Evolutionary conservation across 2,888 invertebrate species (phyloP), one percentile per base, ranked within the genome.

Genomic region (Ophonus ardosiacus): DNA sequence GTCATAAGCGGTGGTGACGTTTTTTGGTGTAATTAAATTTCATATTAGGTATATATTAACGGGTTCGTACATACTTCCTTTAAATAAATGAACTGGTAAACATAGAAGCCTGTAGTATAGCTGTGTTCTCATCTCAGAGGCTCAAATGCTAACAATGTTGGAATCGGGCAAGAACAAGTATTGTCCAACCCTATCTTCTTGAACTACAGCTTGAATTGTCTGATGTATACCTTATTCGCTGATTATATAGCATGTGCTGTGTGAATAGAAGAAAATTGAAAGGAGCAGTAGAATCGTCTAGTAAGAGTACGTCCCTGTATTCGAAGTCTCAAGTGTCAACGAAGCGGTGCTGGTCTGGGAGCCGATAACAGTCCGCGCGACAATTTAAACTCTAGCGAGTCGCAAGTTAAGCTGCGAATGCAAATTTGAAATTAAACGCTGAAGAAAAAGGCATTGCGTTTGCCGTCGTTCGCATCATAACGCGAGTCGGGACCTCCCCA

Each of bases 381-480:
- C 76, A 84, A 84, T 76, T 76, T 84, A 71, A 82, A 82, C 59
- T 71, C 79, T 79, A 57, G 79, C 59, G 79, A 68, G 63, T 31
- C 61, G 56, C 61, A 61, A 84, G 84, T 68, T 84, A 84, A 84
- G 84, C 84, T 84, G 74, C 84, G 84, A 84, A 84, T 84, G 84
- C 84, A 84, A 84, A 84, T 84, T 84, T 84, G 76, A 84, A 84
- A 84, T 84, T 84, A 84, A 84, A 84, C 81, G 81, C 68, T 81
- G 76, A 84, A 84, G 84, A 84, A 84, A 83, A 84, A 81, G 81
- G 81, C 57, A 65, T 57, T 81, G 68, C 51, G 81, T 81, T 65
- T 68, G 59, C 63, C 65, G 56, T 57, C 68, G 56, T 21, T 81
- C 56, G 65, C 81, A 68, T 63, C 81, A 81, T 81, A 81, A 68